phyloP scores from a whole-genome alignment of 2,113 vertebrate genomes.

The Ptilorrhoa leucosticta region DNA sequence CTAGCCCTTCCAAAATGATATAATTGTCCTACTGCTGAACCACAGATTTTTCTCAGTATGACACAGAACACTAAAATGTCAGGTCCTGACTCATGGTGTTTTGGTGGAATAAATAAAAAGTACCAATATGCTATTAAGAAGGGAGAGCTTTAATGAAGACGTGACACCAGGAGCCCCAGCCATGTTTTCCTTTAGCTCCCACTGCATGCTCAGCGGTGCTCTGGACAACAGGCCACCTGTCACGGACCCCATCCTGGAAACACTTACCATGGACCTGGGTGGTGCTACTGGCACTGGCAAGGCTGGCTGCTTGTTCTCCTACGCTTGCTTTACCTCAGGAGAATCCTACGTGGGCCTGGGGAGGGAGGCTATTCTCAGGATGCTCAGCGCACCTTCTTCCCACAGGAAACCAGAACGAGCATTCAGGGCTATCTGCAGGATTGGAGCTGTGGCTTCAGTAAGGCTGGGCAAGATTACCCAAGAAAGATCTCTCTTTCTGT shows the following conservation, averaged over 20 bases:
- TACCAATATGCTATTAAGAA: slow-evolving; percentile 56
- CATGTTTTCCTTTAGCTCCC: neutral
- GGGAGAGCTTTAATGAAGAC: slow-evolving; percentile 34
- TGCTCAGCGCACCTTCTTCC: neutral
- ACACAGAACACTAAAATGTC: slow-evolving; percentile 71
- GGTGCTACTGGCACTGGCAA: neutral
- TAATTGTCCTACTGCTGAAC: slow-evolving; percentile 55
- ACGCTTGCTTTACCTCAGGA: neutral
- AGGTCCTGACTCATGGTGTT: slow-evolving; percentile 71
- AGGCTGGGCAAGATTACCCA: neutral
- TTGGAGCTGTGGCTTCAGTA: neutral
- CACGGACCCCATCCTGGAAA: neutral
- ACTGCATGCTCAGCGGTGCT: fast-evolving
- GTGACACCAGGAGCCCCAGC: neutral
- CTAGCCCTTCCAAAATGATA: slow-evolving; percentile 52
- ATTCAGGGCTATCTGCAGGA: slow-evolving; percentile 18
- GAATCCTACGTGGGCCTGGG: neutral
- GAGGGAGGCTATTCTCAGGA: neutral
- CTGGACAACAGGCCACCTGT: neutral
- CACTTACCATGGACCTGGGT: neutral
- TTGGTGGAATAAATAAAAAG: slow-evolving; percentile 68
- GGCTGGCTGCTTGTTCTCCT: neutral
- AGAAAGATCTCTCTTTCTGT: neutral
- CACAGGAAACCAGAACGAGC: neutral
- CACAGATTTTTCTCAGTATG: slow-evolving; percentile 73